Conservation (phyloP, 2,797 vertebrate species). For the Clarias laeviceps region DNA sequence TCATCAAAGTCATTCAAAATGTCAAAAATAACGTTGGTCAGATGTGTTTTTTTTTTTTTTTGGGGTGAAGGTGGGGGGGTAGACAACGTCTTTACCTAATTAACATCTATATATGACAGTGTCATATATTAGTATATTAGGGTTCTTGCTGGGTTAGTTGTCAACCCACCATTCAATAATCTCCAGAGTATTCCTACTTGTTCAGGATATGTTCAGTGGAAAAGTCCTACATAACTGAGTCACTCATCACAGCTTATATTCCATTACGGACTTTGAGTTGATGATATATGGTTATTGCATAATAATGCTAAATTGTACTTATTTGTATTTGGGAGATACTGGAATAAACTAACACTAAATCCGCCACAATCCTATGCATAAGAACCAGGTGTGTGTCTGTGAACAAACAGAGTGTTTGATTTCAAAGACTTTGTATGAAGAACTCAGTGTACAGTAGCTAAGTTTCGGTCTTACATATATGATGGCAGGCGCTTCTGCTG, state of each 20-base stretch:
- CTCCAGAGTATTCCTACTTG: background rate
- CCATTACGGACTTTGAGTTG: background rate
- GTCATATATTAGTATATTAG: no score
- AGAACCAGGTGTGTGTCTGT: background rate
- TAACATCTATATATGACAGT: no score
- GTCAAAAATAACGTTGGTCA: no score
- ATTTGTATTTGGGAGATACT: background rate
- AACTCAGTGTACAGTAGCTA: background rate
- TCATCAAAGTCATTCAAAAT: no score
- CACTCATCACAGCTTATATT: background rate
- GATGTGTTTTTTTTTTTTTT: no score
- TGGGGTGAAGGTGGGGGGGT: no score
- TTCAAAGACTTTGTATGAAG: background rate
- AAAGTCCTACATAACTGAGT: background rate
- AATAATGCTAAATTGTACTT: background rate
- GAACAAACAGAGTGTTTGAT: background rate
- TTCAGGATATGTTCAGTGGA: background rate
- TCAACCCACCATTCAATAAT: background rate
- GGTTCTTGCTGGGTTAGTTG: no score
- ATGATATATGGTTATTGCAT: background rate
- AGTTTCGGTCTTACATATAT: slow-evolving; percentile 44
- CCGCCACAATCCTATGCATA: background rate
- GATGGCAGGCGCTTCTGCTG: background rate
- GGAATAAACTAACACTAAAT: background rate
- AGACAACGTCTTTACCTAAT: no score